These are phyloP conservation scores for Solea solea DNA, from an alignment of 2,113 vertebrate species.

Conservation along the genomic window DNA sequence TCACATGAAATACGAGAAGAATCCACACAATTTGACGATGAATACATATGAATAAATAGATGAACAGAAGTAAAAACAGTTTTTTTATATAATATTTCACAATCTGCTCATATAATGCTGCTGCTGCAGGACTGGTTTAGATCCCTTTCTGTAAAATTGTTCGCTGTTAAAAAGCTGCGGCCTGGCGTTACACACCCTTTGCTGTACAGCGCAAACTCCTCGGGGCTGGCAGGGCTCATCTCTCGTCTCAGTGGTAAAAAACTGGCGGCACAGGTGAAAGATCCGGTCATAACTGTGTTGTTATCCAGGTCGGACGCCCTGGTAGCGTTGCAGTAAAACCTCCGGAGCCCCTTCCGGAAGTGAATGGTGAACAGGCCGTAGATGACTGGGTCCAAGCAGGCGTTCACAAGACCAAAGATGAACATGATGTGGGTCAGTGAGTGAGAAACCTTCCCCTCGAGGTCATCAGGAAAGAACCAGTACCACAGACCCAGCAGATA, in stretches of 20 bases:
- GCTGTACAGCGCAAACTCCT: conserved; percentile 9
- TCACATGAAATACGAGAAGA: background rate
- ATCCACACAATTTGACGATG: conserved; percentile 3
- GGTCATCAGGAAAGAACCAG: conserved; percentile 80
- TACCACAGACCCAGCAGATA: conserved; percentile 84
- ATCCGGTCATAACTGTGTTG: conserved; percentile 73
- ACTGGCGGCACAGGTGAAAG: conserved; percentile 73
- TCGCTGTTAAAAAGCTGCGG: conserved; percentile 26
- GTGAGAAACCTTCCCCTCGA: conserved; percentile 80
- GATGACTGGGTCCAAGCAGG: conserved; percentile 80
- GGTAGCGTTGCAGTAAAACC: conserved; percentile 53
- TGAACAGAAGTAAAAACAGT: background rate
- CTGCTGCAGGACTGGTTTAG: conserved; percentile 36
- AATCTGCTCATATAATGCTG: conserved; percentile 34
- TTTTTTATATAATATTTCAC: background rate
- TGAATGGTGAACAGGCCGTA: conserved; percentile 80
- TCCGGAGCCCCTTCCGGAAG: conserved; percentile 69
- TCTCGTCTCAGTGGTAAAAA: conserved; percentile 61
- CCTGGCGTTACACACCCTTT: background rate
- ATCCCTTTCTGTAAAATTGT: conserved; percentile 10
- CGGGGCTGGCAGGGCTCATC: conserved; percentile 23
- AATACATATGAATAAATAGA: conserved; percentile 20
- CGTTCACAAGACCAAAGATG: conserved; percentile 80
- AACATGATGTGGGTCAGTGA: conserved; percentile 83
- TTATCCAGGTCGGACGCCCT: conserved; percentile 22